A percentile compares a stretch with the other conserved stretches of the same genome.
Evolutionary conservation across 2,797 vertebrate species (phyloP).

Genomic region (Distichodus sexfasciatus): DNA sequence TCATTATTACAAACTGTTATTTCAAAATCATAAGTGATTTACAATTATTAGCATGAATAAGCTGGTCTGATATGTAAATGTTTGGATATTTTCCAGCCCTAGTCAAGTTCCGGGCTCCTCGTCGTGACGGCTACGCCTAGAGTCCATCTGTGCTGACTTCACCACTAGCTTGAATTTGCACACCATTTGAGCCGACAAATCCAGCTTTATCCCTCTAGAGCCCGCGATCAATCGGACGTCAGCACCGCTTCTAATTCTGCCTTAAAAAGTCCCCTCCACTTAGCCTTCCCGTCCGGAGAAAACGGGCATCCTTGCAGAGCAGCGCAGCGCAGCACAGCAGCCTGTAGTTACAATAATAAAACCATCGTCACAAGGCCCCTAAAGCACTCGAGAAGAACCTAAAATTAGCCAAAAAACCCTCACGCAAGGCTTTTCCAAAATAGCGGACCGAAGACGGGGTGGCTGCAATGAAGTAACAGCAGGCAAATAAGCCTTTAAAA

Average conservation of each 20-base stretch:
- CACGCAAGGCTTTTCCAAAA: constrained; percentile 28
- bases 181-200: constrained; percentile 18
- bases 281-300: not conserved
- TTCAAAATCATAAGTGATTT: too few species aligned
- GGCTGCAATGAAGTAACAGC: constrained; percentile 10
- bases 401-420: constrained; percentile 31
- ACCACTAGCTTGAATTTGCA: not conserved
- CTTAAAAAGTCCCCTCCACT: not conserved
- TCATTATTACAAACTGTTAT: too few species aligned
- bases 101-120: too few species aligned
- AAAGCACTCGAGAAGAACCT: constrained; percentile 6
- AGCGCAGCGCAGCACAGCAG: not conserved
- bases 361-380: not conserved
- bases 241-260: not conserved
- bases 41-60: too few species aligned
- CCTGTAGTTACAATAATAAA: constrained; percentile 17
- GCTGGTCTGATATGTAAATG: too few species aligned
- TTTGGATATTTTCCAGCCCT: too few species aligned
- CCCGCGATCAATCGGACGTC: constrained; percentile 19
- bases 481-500: not conserved
- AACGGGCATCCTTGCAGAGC: not conserved
- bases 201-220: constrained; percentile 7
- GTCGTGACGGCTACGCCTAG: constrained; percentile 8
- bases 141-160: not conserved
- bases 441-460: constrained; percentile 21